Percentiles rank a stretch among this genome's conserved stretches.
Evolutionary conservation across 2,888 invertebrate genomes (phyloP).

Genomic region (Aricia artaxerxes): DNA sequence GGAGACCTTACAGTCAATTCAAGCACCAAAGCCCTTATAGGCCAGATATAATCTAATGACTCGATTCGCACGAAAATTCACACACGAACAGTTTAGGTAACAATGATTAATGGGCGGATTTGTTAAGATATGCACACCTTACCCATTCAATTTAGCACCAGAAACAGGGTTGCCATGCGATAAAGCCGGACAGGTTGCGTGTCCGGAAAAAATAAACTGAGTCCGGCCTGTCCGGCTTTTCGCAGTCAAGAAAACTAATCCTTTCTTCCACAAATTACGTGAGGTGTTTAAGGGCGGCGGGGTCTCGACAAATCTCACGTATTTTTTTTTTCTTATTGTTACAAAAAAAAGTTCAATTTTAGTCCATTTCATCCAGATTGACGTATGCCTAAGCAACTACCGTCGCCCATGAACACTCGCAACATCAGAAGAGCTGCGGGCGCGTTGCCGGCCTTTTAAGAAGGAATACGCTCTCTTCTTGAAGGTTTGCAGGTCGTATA

Average conservation of each 20-base stretch:
- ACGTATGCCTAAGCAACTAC: no score
- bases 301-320: no score
- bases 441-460: no score
- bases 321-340: no score
- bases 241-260: neutral
- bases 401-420: no score
- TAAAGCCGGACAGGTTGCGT: neutral
- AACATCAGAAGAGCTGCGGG: no score
- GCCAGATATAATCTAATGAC: constrained; percentile 7
- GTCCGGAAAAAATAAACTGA: neutral
- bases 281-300: no score
- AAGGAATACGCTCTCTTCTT: no score
- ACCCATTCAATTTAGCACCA: constrained; percentile 1
- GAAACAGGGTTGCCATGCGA: neutral
- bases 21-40: neutral
- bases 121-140: constrained; percentile 24
- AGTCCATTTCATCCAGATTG: no score
- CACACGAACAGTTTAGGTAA: constrained; percentile 11
- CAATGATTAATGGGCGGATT: constrained; percentile 11
- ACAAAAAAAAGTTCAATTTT: no score
- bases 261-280: no score
- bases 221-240: neutral
- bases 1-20: neutral
- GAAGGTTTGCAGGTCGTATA: no score
- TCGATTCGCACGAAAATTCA: constrained; percentile 17